Base-by-base conservation (phyloP, 53 echinoderm and acorn worm species). In the Paelopatides confundens region DNA sequence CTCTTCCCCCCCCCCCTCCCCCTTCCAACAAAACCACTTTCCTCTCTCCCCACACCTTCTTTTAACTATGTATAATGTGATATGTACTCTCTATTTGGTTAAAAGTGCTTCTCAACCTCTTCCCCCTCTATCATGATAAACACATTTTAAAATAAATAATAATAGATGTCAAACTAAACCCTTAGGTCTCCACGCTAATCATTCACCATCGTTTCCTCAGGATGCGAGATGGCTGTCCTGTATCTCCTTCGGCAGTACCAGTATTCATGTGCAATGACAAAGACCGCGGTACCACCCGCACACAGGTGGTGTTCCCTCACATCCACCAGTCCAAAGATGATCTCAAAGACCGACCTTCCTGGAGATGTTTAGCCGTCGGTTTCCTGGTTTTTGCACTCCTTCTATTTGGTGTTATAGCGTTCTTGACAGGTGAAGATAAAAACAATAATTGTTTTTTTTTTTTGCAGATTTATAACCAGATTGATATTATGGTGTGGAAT, bases 361-460 rank as follows among this genome's bases (percentile, higher is more conserved):
- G 99, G 99, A 92, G 95, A 18, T 99, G 99, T 81, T 64, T 94
- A 36, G 99, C 95, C 8, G 92, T 99, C 37, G 74, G 95, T 10
- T 77, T 99, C 62, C 87, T 91, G 2, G 49, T 99, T 21, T 87
- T 99, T 39, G 90, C 94, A 24, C 77, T 91, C 43, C 89, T 92
- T 32, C 71, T 99, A 17, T 88, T 93, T 67, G 93, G 93, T 46
- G 89, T 93, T 46, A 90, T 99, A 49, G 91, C 93, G 52, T 99
- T 94, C 87, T 92, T 99, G 81, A 94, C 95, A 94, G 95, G 99
- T 99, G 77, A 86, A 92, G 63, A 67, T n/a, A n/a, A 18, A 36
- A 3, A 31, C 27, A 62, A 27, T 27, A n/a, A 62, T 62, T 4
- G n/a, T 62, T 3, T 4, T n/a, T 3, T 24, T 27, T 62, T n/a